These are phyloP conservation scores for Oenanthe oenanthe DNA, from an alignment of 2,113 vertebrate species.

Conservation along the genomic window DNA sequence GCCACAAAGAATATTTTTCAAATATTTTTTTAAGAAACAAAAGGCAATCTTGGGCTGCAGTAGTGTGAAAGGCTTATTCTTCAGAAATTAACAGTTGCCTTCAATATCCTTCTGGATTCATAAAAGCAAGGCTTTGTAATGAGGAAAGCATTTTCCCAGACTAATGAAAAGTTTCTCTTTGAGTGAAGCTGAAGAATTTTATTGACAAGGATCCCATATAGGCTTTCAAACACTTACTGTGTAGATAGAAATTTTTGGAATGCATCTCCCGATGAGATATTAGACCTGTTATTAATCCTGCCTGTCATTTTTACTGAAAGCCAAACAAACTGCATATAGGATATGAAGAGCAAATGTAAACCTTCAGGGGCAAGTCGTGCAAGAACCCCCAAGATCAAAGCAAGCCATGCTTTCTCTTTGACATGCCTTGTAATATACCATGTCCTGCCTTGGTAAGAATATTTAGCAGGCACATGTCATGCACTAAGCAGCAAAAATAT, in stretches of 20 bases:
- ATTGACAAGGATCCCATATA: background rate
- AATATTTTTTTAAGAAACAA: background rate
- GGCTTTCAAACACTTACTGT: background rate
- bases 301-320: slow-evolving; percentile 48
- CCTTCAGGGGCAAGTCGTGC: background rate
- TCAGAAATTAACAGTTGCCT: background rate
- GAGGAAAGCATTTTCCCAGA: background rate
- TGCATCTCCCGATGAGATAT: slow-evolving; percentile 42
- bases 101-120: background rate
- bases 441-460: background rate
- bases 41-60: background rate
- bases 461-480: background rate
- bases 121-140: background rate
- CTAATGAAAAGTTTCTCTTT: background rate
- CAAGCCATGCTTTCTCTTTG: background rate
- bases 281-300: slow-evolving; percentile 33
- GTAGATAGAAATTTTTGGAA: slow-evolving; percentile 56
- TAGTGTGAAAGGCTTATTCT: background rate
- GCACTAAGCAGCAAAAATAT: background rate
- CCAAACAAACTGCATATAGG: background rate
- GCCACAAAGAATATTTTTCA: background rate
- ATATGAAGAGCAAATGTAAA: background rate
- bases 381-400: slow-evolving; percentile 7
- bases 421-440: background rate
- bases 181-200: background rate